phyloP scores from a whole-genome alignment of 2,888 invertebrate species.

The Aethes cnicana region DNA sequence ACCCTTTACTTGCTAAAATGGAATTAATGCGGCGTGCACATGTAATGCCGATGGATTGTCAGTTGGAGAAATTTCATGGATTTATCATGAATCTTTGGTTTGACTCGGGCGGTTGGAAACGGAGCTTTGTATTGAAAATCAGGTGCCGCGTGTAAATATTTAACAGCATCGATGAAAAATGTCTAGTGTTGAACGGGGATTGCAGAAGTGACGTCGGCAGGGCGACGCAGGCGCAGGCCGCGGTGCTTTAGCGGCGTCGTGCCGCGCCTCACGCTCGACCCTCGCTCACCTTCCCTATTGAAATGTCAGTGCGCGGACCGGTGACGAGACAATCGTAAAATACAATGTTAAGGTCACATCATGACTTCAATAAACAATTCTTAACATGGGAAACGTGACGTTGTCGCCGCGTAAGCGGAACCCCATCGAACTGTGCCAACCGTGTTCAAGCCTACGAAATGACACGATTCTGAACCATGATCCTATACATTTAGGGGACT shows the following conservation, averaged over 20 bases:
- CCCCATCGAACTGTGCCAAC: conserved; percentile 74
- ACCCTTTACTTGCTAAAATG: conserved; percentile 40
- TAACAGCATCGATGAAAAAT: conserved; percentile 50
- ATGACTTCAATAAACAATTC: conserved; percentile 81
- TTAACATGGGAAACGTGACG: conserved; percentile 78
- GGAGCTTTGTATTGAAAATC: conserved; percentile 44
- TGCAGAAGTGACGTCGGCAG: conserved; percentile 32
- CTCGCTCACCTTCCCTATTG: conserved; percentile 77
- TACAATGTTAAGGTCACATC: conserved; percentile 81
- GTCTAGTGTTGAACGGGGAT: conserved; percentile 38
- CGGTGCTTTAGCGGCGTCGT: conserved; percentile 59
- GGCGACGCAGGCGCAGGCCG: conserved; percentile 43
- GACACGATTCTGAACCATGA: conserved; percentile 44
- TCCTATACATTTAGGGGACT: conserved; percentile 5
- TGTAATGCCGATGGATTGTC: conserved; percentile 43
- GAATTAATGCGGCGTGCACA: conserved; percentile 53
- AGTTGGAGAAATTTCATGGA: conserved; percentile 50
- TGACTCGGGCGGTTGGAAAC: conserved; percentile 47
- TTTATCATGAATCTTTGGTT: conserved; percentile 49
- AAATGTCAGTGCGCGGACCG: conserved; percentile 77
- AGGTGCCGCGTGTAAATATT: conserved; percentile 42
- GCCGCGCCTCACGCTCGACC: conserved; percentile 74
- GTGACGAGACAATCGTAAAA: conserved; percentile 81
- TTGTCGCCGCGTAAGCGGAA: conserved; percentile 66
- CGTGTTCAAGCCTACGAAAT: conserved; percentile 59